A percentile compares a stretch with the other conserved stretches of the same genome.
Evolutionary conservation across 2,797 vertebrate genomes (phyloP).

Genomic region (Fratercula arctica): DNA sequence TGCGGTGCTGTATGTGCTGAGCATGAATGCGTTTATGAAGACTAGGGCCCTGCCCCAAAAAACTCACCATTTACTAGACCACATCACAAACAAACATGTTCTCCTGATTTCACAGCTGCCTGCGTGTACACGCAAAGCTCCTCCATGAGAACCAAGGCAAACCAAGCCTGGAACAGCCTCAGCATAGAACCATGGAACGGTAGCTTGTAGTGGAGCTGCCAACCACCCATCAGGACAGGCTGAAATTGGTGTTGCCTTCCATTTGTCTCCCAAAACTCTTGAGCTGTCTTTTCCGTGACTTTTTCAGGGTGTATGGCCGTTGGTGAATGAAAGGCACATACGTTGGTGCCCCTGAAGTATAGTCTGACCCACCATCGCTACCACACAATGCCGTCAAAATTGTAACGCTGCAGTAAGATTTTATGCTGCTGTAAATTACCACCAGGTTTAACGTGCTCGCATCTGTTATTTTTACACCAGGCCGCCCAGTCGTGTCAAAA

Average conservation of each 20-base stretch:
- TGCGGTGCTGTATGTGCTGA: neutral
- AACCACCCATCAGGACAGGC: fast-evolving
- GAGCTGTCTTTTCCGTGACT: neutral
- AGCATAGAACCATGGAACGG: neutral
- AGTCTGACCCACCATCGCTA: neutral
- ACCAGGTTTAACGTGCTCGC: fast-evolving
- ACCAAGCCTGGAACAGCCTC: neutral
- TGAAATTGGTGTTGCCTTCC: neutral
- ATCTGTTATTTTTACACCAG: neutral
- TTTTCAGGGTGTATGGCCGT: fast-evolving
- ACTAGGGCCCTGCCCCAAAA: neutral
- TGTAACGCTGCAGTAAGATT: neutral
- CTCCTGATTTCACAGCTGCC: neutral
- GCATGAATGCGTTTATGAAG: fast-evolving
- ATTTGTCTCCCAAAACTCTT: neutral
- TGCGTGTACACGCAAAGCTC: neutral
- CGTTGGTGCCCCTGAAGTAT: fast-evolving
- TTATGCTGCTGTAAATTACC: neutral
- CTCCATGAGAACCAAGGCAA: fast-evolving
- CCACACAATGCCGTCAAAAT: fast-evolving
- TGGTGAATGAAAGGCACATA: neutral
- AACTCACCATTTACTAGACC: neutral
- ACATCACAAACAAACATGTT: neutral
- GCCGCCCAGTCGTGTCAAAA: fast-evolving
- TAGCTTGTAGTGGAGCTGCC: neutral